Conservation (phyloP, 2,113 vertebrate genomes). For the Sinocyclocheilus maitianheensis region DNA sequence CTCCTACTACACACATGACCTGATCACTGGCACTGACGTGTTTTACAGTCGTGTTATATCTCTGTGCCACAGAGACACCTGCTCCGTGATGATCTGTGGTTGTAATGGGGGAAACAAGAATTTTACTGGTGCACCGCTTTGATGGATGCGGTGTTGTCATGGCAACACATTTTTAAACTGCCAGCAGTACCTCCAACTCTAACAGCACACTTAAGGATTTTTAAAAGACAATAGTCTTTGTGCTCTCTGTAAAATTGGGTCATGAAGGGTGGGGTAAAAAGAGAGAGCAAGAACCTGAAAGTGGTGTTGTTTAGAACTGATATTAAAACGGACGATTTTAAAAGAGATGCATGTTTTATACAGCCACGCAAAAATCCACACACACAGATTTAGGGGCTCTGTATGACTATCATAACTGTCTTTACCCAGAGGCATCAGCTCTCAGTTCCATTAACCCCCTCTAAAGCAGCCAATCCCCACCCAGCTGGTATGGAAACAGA, state of each 20-base stretch:
- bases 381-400: background rate
- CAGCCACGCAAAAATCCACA: background rate
- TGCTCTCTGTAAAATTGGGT: conserved; percentile 26
- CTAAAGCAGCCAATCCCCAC: conserved; percentile 30
- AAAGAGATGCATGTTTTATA: conserved; percentile 13
- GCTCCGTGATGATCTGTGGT: conserved; percentile 24
- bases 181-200: conserved; percentile 41
- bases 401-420: conserved; percentile 33
- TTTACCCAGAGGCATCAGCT: conserved; percentile 19
- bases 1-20: conserved; percentile 47
- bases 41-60: conserved; percentile 47
- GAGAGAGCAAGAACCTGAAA: background rate
- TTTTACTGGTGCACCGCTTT: conserved; percentile 43
- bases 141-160: conserved; percentile 59
- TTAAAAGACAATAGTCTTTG: conserved; percentile 52
- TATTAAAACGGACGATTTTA: conserved; percentile 3
- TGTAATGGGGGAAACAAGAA: conserved; percentile 48
- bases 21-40: conserved; percentile 33
- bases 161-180: conserved; percentile 58
- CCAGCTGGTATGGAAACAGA: conserved; percentile 51
- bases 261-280: background rate
- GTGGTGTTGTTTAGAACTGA: background rate
- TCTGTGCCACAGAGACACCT: conserved; percentile 31
- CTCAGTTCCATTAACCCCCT: conserved; percentile 32
- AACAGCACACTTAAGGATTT: conserved; percentile 51